Evolutionary conservation across 2,888 invertebrate genomes (phyloP), one percentile per base, ranked within the genome.

Genomic region (Drosophila phalerata): DNA sequence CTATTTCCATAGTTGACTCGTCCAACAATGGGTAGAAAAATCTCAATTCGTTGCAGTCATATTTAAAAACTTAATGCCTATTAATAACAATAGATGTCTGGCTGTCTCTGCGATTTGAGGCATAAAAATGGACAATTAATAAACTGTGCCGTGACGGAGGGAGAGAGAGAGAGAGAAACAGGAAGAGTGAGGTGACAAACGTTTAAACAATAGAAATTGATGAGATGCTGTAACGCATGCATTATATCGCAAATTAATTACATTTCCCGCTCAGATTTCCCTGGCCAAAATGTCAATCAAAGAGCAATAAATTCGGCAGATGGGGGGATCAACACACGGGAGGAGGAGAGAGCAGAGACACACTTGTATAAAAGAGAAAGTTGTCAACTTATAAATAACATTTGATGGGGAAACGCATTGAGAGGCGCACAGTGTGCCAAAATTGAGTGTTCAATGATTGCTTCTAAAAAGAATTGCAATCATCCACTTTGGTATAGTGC

Each of bases 191-290:
- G 88, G 86, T 85, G 85, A 85, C 81, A 85, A 85, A 85, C 84
- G 81, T 62, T 81, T 75, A 83, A 85, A 79, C 88, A 88, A 88
- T 85, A 85, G 86, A 83, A 85, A 85, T 88, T 88, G 85, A 85
- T 88, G 85, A 83, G 79, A 79, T 79, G 51, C 85, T 66, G 85
- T 73, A 85, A 85, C 85, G 88, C 84, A 88, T 88, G 88, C 79
- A 83, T 88, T 81, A 85, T 85, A 85, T 85, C 85, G 81, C 83
- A 70, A 88, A 85, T 88, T 85, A 85, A 85, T 85, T 85, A 83
- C 81, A 69, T 66, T 67, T 56, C 48, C 62, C 47, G 56, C 69
- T 67, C 56, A 81, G 85, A 71, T 61, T 62, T 65, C 56, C 52
- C 34, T 22, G 25, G 69, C 78, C 73, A 69, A 85, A 88, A 78